A percentile compares a stretch with the other conserved stretches of the same genome.
Evolutionary conservation across 2,113 vertebrate genomes (phyloP).

Genomic region (Cheirogaleus medius): DNA sequence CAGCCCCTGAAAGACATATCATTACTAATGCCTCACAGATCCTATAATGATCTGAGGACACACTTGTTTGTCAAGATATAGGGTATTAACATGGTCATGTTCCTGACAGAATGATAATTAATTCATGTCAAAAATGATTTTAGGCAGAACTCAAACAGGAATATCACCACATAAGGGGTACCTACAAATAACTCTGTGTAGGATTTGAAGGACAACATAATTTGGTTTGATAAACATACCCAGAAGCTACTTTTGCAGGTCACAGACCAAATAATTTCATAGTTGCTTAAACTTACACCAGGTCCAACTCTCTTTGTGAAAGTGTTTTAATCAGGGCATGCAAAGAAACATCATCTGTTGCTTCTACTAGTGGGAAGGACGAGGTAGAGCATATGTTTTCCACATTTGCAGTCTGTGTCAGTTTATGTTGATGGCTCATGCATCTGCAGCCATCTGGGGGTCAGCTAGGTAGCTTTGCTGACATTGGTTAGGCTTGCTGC

Average conservation of each 20-base stretch:
- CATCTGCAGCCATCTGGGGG: not conserved
- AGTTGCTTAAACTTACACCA: not conserved
- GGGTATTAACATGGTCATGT: not conserved
- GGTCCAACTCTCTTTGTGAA: not conserved
- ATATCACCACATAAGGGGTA: not conserved
- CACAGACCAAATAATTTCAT: not conserved
- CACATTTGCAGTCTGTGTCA: not conserved
- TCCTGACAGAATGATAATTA: constrained; percentile 12
- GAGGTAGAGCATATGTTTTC: rapidly evolving
- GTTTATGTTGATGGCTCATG: not conserved
- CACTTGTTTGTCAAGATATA: not conserved
- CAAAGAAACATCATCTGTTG: not conserved
- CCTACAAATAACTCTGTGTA: not conserved
- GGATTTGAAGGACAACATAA: not conserved
- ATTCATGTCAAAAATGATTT: not conserved
- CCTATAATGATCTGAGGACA: not conserved
- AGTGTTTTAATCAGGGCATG: not conserved
- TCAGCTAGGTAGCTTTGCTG: not conserved
- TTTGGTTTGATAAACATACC: not conserved
- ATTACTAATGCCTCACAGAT: not conserved
- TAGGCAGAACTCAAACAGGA: not conserved
- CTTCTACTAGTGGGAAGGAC: not conserved
- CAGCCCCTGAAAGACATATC: not conserved
- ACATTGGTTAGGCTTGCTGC: not conserved
- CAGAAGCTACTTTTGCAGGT: not conserved